phyloP scores from a whole-genome alignment of 1,140 invertebrate genomes.

The Drosophila kepulauana region DNA sequence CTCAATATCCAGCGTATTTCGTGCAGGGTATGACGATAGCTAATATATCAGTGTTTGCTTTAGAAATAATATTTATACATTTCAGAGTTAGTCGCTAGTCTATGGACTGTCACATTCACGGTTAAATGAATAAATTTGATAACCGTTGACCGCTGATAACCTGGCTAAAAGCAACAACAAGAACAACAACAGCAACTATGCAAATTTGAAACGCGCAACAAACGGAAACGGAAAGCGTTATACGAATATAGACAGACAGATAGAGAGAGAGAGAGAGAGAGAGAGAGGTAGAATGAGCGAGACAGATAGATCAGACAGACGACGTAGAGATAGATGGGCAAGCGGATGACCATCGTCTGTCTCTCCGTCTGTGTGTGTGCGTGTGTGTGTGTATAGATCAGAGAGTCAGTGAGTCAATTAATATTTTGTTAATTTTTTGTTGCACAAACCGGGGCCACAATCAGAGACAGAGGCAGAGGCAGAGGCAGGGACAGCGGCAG shows the following conservation, averaged over 20 bases:
- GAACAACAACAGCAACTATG: constrained; percentile 42
- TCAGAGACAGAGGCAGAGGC: neutral
- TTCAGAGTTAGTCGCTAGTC: neutral
- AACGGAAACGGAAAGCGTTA: constrained; percentile 74
- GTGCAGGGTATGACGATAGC: neutral
- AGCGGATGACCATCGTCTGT: constrained; percentile 11
- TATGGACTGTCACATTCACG: constrained; percentile 9
- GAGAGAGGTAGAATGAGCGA: neutral
- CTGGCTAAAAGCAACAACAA: constrained; percentile 1
- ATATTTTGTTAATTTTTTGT: constrained; percentile 55
- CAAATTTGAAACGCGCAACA: constrained; percentile 50
- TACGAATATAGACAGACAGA: constrained; percentile 33
- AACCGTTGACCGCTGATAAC: constrained; percentile 31
- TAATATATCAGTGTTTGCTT: neutral
- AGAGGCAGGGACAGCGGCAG: neutral
- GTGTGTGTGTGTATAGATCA: constrained; percentile 39
- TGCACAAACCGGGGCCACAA: constrained; percentile 5
- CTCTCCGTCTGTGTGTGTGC: constrained; percentile 11
- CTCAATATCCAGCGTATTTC: too few species aligned
- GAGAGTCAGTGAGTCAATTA: constrained; percentile 74
- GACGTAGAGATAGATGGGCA: constrained; percentile 9
- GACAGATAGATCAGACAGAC: constrained; percentile 25
- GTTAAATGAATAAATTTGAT: constrained; percentile 35
- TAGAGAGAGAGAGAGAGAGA: constrained; percentile 1
- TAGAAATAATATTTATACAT: constrained; percentile 22